Conservation (phyloP, 2,113 vertebrate species). For the Montifringilla adamsi region DNA sequence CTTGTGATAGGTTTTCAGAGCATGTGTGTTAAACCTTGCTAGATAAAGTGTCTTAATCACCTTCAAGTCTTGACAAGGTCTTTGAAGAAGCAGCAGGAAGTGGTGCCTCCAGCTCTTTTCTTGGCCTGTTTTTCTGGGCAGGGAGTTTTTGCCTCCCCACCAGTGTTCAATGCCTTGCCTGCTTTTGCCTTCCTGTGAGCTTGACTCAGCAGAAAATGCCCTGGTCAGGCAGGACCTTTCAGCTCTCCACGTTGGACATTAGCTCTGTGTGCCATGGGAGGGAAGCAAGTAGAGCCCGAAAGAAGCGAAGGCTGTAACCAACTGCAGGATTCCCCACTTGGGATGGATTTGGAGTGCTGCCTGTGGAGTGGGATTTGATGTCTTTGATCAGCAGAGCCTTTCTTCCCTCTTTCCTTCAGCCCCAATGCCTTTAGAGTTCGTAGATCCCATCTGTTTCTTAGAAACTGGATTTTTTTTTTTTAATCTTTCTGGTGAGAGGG, state of each 20-base stretch:
- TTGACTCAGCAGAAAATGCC: background rate
- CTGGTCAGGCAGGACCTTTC: background rate
- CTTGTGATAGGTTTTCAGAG: background rate
- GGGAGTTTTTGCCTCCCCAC: background rate
- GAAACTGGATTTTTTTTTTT: background rate
- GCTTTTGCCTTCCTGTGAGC: background rate
- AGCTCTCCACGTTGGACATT: rapidly evolving
- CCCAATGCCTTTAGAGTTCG: background rate
- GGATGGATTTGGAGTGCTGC: background rate
- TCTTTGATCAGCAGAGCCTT: background rate
- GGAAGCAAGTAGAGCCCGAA: background rate
- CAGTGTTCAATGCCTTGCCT: background rate
- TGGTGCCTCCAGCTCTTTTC: background rate
- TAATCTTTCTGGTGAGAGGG: background rate
- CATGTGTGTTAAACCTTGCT: background rate
- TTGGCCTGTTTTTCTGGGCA: background rate
- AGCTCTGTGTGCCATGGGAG: background rate
- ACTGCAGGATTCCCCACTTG: background rate
- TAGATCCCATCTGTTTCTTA: background rate
- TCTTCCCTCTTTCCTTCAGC: background rate
- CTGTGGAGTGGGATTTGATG: background rate
- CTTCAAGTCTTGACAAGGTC: background rate
- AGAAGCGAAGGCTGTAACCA: background rate
- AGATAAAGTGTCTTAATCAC: background rate
- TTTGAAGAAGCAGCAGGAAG: background rate